Evolutionary conservation across 2,888 invertebrate genomes (phyloP), one percentile per base, ranked within the genome.

Genomic region (Anodontia alba): DNA sequence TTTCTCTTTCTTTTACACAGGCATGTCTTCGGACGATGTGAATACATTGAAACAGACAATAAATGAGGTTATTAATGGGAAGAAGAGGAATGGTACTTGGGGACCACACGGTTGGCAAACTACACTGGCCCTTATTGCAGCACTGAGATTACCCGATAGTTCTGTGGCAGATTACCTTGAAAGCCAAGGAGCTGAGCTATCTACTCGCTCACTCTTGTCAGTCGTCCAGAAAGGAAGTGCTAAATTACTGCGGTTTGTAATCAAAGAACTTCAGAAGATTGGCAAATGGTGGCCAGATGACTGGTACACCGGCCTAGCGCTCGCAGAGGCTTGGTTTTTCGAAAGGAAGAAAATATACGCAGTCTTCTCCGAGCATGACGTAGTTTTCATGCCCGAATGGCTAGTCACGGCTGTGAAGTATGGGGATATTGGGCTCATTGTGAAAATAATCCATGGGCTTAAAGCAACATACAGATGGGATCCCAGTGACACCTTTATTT

Each of bases 401-500:
- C 29, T 54, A 7, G 54, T 54, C 26, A 54, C 54, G 23, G 54
- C 54, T 54, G 54, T 54, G 54, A 54, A 54, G n/a, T 54, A 54
- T 54, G 54, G 54, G 54, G 54, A 54, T 29, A 54, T 54, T 29
- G 54, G 54, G n/a, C 54, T 54, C 8, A 54, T 54, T 23, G 54
- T 54, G 10, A 54, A 54, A 26, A 23, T 54, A 26, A 29, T 54
- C n/a, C 54, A 54, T n/a, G 54, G 54, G 26, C 54, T 54, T 10
- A 54, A 54, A 54, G 54, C 54, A n/a, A 54, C 54, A 54, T 2
- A 15, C 3, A 23, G 29, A 29, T 54, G 54, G 54, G 15, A 54
- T 54, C 29, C 54, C 3, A 5, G 26, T 29, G 29, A 54, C 26
- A 17, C 26, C 7, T 54, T 26, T n/a, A 54, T 54, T 15, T 23